These are phyloP conservation scores for Clarias gariepinus DNA, from an alignment of 2,113 vertebrate species.

Conservation along the genomic window DNA sequence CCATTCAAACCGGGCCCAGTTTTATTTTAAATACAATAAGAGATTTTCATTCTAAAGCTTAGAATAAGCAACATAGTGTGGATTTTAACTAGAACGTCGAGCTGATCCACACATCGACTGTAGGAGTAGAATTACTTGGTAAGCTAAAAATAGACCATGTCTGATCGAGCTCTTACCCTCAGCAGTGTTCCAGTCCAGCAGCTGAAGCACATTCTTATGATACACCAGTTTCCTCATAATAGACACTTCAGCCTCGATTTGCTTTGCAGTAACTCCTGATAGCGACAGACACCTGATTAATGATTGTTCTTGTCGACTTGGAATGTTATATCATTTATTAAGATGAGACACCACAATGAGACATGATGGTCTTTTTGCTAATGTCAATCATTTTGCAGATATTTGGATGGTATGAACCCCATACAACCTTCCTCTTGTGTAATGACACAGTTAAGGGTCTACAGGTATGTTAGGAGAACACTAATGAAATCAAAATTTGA, in stretches of 20 bases:
- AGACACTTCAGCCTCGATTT: slow-evolving; percentile 66
- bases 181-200: slow-evolving; percentile 72
- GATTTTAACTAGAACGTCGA: neutral
- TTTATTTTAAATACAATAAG: neutral
- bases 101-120: neutral
- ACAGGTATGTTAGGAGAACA: neutral
- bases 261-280: slow-evolving; percentile 66
- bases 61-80: neutral
- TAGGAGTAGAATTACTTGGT: neutral
- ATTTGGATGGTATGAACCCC: neutral
- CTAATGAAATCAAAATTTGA: neutral
- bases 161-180: slow-evolving; percentile 58
- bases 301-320: neutral
- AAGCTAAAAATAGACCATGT: neutral
- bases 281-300: slow-evolving; percentile 2
- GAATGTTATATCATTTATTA: neutral
- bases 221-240: slow-evolving; percentile 75
- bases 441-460: neutral
- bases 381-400: neutral
- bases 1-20: neutral
- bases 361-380: neutral
- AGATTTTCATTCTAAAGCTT: neutral
- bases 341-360: neutral
- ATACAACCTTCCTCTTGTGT: neutral
- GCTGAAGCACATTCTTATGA: slow-evolving; percentile 74